Evolutionary conservation across 2,797 vertebrate species (phyloP), one percentile per base, ranked within the genome.

Genomic region (Gymnothorax reevesii): DNA sequence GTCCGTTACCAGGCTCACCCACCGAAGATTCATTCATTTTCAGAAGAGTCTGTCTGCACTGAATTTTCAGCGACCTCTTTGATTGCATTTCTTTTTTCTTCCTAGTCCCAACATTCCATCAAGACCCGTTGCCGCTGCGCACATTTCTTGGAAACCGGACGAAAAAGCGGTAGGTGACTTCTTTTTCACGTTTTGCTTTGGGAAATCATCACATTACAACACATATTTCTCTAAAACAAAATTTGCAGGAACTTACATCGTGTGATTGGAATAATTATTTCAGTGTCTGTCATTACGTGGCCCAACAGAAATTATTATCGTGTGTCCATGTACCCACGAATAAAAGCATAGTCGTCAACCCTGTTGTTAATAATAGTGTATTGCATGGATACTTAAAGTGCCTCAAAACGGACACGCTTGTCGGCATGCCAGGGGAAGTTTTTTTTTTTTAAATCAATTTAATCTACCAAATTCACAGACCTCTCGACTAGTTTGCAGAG

Each of bases 91-190:
- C 92, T 86, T 89, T 27, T 49, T 25, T 85, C 62, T 77, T 66
- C 91, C 73, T 93, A 96, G 95, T 92, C 94, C 89, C 90, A 92
- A 90, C 92, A 89, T 93, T 91, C 84, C 93, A 93, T 92, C 92
- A 88, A 93, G 94, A 91, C 90, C 86, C 91, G 60, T 66, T 86
- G 91, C 91, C 87, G 90, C 90, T 92, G 89, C 90, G 89, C 91
- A 91, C 91, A 91, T 94, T 86, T 91, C 89, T 90, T 88, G 90
- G 92, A 94, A 94, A 94, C 92, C 91, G 92, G 89, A 88, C 93
- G 89, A 89, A 92, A 90, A 93, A 87, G 22, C 88, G 96, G 96
- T 97, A 93, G 97, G 97, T 95, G 86, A 87, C 60, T 54, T 87
- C 83, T 85, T 62, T 89, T 59, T 89, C 87, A 73, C 85, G 75